Conservation (phyloP, 2,113 vertebrate species). For the Fregetta grallaria region DNA sequence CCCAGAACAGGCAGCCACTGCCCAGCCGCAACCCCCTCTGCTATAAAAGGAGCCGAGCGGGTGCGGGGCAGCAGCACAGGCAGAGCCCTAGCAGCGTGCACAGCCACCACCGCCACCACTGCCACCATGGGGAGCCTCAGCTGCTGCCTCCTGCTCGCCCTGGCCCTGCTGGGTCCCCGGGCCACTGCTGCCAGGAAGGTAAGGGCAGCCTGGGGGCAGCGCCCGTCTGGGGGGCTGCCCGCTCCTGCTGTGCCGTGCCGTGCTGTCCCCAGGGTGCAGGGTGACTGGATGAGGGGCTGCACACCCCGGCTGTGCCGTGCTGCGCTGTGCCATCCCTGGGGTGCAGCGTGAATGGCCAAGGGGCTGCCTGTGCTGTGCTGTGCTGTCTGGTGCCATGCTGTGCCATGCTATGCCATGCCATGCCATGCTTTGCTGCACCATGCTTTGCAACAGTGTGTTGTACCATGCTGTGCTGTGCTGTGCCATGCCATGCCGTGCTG, state of each 20-base stretch:
- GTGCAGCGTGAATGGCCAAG: too few relatives aligned
- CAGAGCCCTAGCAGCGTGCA: fast-evolving
- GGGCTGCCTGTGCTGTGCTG: background rate
- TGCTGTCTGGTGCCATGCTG: fast-evolving
- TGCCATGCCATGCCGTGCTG: background rate
- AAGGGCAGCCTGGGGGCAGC: background rate
- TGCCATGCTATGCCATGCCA: background rate
- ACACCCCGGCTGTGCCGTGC: fast-evolving
- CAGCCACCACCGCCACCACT: fast-evolving
- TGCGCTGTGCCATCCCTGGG: background rate
- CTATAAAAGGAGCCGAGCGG: fast-evolving
- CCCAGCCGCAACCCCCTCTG: fast-evolving
- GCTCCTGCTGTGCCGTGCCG: fast-evolving
- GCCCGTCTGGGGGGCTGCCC: fast-evolving
- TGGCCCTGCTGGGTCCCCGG: fast-evolving
- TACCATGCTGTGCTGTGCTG: too few relatives aligned
- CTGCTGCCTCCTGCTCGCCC: background rate
- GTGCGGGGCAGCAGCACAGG: fast-evolving
- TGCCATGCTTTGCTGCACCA: background rate
- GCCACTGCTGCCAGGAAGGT: background rate
- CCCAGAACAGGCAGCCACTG: fast-evolving
- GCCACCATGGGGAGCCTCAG: background rate
- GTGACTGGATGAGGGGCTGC: fast-evolving
- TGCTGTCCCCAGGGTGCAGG: background rate
- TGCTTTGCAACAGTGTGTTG: too few relatives aligned